phyloP scores from a whole-genome alignment of 2,888 invertebrate species.

The Alcis repandata region DNA sequence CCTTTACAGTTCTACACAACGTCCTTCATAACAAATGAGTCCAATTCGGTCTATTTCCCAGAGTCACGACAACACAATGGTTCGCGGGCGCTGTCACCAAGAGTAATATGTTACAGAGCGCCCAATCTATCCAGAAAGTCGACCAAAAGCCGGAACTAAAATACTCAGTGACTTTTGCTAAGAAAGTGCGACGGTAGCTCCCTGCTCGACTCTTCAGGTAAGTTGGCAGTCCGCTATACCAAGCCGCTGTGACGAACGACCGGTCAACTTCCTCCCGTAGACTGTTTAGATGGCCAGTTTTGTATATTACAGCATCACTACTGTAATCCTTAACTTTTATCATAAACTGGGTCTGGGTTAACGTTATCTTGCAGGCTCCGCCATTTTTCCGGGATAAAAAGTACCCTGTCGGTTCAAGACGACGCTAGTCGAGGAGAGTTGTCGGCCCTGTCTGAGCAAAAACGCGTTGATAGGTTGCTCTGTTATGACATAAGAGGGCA shows the following conservation, averaged over 20 bases:
- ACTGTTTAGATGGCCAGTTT: not conserved
- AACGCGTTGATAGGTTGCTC: too few relatives aligned
- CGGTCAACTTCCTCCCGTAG: not conserved
- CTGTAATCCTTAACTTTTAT: conserved; percentile 12
- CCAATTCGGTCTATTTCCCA: conserved; percentile 12
- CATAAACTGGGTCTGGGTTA: conserved; percentile 3
- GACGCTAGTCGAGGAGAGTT: not conserved
- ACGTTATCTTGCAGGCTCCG: not conserved
- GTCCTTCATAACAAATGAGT: conserved; percentile 15
- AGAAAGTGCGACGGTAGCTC: not conserved
- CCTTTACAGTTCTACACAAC: not conserved
- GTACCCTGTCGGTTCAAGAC: not conserved
- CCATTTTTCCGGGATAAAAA: not conserved
- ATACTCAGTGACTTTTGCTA: not conserved
- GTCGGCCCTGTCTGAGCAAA: too few relatives aligned
- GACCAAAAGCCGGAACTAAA: not conserved
- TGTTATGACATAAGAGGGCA: too few relatives aligned
- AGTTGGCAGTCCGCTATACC: not conserved
- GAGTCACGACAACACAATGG: conserved; percentile 14
- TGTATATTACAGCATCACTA: not conserved
- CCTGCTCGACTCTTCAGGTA: not conserved
- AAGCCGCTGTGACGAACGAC: conserved; percentile 13
- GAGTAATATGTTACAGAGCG: conserved; percentile 15
- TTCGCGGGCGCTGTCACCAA: conserved; percentile 15
- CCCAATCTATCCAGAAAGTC: not conserved